Evolutionary conservation across 2,113 vertebrate species (phyloP).

Genomic region (Nothobranchius kuhntae): DNA sequence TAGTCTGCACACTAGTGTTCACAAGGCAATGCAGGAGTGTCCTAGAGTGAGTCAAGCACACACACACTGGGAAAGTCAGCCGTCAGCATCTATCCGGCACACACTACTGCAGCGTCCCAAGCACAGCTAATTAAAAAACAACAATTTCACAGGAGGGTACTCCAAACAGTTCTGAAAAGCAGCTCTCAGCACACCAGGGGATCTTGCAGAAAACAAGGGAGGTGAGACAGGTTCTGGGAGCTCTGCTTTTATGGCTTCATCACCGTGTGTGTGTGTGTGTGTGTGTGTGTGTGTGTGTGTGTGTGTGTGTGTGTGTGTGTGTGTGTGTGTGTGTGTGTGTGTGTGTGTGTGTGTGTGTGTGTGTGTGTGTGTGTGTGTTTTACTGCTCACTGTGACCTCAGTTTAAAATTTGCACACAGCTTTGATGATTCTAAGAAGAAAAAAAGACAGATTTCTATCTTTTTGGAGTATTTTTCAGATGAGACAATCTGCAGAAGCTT

Average conservation of each 20-base stretch:
- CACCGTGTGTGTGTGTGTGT: constrained; percentile 12
- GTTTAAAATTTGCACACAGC: constrained; percentile 35
- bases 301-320: too few relatives aligned
- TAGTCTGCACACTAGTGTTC: constrained; percentile 29
- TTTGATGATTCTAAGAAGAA: background rate
- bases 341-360: constrained; percentile 3
- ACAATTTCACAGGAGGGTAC: constrained; percentile 80
- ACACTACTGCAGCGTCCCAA: constrained; percentile 64
- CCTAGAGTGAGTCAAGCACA: constrained; percentile 52
- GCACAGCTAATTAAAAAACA: constrained; percentile 85
- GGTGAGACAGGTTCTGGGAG: constrained; percentile 60
- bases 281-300: too few relatives aligned
- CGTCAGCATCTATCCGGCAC: constrained; percentile 77
- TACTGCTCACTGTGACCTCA: constrained; percentile 56
- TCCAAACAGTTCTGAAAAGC: constrained; percentile 76
- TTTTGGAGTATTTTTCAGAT: constrained; percentile 1
- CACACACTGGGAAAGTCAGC: constrained; percentile 33
- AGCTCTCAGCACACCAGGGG: constrained; percentile 82
- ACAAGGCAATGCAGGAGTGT: constrained; percentile 58
- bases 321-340: background rate
- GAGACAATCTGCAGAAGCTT: constrained; percentile 36
- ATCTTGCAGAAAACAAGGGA: constrained; percentile 63
- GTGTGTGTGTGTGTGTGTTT: constrained; percentile 4
- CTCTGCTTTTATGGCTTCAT: constrained; percentile 67
- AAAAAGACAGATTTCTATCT: too few relatives aligned